Evolutionary conservation across 1,140 invertebrate genomes (phyloP).

Genomic region (Cherax destructor): DNA sequence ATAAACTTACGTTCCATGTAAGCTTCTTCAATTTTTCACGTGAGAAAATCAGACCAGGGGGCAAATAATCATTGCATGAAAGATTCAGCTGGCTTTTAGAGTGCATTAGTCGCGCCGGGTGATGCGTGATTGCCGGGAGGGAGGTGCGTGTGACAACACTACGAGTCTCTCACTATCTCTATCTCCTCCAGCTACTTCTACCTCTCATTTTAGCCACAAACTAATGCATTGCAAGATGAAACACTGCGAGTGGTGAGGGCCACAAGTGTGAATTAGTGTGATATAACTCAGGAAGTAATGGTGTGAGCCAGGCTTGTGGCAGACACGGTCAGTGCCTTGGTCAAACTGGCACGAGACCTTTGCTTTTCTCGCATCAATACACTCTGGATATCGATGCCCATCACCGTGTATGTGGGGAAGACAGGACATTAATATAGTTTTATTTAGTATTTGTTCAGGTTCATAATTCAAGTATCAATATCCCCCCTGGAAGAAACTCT

Average conservation of each 20-base stretch:
- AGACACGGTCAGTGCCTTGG: no score
- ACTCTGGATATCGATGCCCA: not conserved
- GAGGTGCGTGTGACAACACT: constrained; percentile 9
- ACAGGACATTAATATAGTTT: not conserved
- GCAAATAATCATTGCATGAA: constrained; percentile 51
- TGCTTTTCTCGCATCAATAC: not conserved
- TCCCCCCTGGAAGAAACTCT: not conserved
- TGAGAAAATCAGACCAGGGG: constrained; percentile 53
- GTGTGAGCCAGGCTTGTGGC: no score
- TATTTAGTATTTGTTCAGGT: not conserved
- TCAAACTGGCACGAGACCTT: not conserved
- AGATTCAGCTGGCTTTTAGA: constrained; percentile 47
- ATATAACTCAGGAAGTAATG: no score
- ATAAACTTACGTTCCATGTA: constrained; percentile 23
- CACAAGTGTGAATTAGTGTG: no score
- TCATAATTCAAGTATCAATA: constrained; percentile 5
- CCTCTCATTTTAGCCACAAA: no score
- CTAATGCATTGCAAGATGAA: no score
- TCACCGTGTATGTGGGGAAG: not conserved
- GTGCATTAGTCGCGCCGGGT: constrained; percentile 33
- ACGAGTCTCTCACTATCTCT: no score
- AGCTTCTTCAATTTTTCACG: constrained; percentile 23
- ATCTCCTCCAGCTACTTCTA: no score
- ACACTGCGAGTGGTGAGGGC: no score
- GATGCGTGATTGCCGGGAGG: constrained; percentile 54